These are phyloP conservation scores for Scaptomyza reducta DNA, from an alignment of 2,888 invertebrate species.

Conservation along the genomic window DNA sequence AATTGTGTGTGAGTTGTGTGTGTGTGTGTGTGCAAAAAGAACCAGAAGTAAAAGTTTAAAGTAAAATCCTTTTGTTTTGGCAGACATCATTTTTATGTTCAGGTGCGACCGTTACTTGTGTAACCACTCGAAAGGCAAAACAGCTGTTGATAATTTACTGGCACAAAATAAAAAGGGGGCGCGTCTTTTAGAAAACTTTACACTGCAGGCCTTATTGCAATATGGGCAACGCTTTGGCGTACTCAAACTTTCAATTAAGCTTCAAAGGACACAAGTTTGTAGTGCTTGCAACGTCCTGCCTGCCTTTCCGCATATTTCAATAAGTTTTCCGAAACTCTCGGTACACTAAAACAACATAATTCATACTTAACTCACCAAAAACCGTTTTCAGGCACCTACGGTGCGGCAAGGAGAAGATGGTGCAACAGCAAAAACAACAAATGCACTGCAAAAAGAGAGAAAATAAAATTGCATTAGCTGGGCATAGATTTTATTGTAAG, in stretches of 20 bases:
- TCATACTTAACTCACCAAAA: conserved; percentile 78
- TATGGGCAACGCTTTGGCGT: conserved; percentile 42
- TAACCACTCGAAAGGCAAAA: conserved; percentile 43
- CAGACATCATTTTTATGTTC: conserved; percentile 1
- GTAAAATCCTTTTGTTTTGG: background rate
- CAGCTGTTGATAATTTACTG: conserved; percentile 71
- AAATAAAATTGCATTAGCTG: conserved; percentile 72
- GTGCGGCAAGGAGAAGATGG: conserved; percentile 15
- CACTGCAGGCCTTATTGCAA: conserved; percentile 54
- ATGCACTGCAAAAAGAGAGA: conserved; percentile 61
- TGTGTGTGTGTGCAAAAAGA: background rate
- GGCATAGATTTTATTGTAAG: conserved; percentile 38
- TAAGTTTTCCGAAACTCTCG: conserved; percentile 72
- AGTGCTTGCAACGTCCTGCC: conserved; percentile 31
- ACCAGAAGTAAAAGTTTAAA: conserved; percentile 7
- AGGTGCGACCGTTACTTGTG: conserved; percentile 17
- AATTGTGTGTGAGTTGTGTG: conserved; percentile 21
- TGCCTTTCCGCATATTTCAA: conserved; percentile 67
- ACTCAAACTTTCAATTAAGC: conserved; percentile 71
- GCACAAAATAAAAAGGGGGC: conserved; percentile 25
- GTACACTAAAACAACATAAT: conserved; percentile 72
- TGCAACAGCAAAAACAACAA: conserved; percentile 13
- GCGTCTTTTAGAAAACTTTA: conserved; percentile 48
- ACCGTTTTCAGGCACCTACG: conserved; percentile 62
- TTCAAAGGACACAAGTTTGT: conserved; percentile 71